Base-by-base conservation (phyloP, 2,888 invertebrate species). In the Nymphalis polychloros region DNA sequence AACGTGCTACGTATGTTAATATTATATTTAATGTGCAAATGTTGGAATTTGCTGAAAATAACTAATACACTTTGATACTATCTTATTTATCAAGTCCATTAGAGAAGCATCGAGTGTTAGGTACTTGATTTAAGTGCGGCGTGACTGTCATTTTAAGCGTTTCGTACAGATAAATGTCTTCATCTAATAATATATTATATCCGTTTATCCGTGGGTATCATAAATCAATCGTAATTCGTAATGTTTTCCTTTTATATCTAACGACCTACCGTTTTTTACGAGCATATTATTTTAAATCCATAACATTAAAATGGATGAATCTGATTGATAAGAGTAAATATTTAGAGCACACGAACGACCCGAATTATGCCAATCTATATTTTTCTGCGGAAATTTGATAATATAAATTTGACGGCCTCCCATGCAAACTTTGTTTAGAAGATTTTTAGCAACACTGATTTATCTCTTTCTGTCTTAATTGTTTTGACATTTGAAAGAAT, bases 81-180 rank as follows among this genome's bases (percentile, higher is more conserved):
- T 57, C 57, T 7, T 57, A 57, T 57, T 19, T 35, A 35, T 19
- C 41, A 41, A 41, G 57, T 19, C 57, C 41, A 57, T 57, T 57
- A 57, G 35, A 57, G 19, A 57, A 17, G n/a, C 57, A 57, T 57
- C 41, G 57, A 41, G 41, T 41, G 41, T 19, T 13, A 41, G 41
- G 41, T 41, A 53, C 23, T 57, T 57, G 57, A 57, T 57, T 57
- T 57, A 41, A 41, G 7, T 17, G 57, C 35, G 57, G 19, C 57
- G 57, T 57, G 57, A 41, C 41, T 57, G 57, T 41, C 35, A 57
- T 57, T 19, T 13, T 19, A 57, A 57, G 19, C 17, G 20, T 41
- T 41, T 41, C 19, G 35, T 31, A 57, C n/a, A 57, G 41, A 57
- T 57, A 57, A 57, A 41, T 41, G 41, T 57, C 57, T 41, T 10